Base-by-base conservation (phyloP, 2,113 vertebrate genomes). In the Cynopterus brachyotis region DNA sequence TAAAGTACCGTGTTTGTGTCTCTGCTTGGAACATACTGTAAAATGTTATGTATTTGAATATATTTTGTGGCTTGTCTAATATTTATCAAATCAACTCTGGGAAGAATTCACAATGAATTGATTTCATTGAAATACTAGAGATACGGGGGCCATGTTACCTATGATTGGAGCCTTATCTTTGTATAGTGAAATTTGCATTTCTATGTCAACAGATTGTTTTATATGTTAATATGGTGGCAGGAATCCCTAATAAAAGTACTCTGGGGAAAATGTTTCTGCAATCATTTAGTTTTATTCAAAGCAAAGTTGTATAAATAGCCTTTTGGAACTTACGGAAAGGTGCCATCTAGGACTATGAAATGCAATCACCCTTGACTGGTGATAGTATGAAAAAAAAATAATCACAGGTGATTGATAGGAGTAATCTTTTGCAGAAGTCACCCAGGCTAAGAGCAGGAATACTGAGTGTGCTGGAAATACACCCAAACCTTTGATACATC, bases 91-190 rank as follows among this genome's bases (percentile, higher is more conserved):
- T 98, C 98, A 99, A 99, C 99, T 99, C 99, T 99, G 99, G 99
- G 99, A 99, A 98, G 98, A 99, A 98, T 98, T 98, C 97, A 98
- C 97, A 97, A 97, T 97, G 90, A 96, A 97, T 98, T 98, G 98
- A 98, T 97, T 98, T 98, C 95, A 98, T 96, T 97, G 97, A 98
- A 94, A 96, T 96, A 91, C 95, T 96, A 98, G 97, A 97, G 97
- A 97, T 97, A 94, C 95, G 96, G 97, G 97, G 97, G 97, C 98
- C 98, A 98, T 98, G 98, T 81, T 97, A 98, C 97, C 98, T 99
- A 98, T 99, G 99, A 99, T 98, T 99, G 94, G 98, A 99, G 99
- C 99, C 99, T 99, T 99, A 99, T 99, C 98, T 99, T 99, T 99
- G 99, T 99, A 99, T 98, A 99, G 99, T 99, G 98, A 99, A 99